phyloP scores from a whole-genome alignment of 2,888 invertebrate species.

The Coecobrya sp. region DNA sequence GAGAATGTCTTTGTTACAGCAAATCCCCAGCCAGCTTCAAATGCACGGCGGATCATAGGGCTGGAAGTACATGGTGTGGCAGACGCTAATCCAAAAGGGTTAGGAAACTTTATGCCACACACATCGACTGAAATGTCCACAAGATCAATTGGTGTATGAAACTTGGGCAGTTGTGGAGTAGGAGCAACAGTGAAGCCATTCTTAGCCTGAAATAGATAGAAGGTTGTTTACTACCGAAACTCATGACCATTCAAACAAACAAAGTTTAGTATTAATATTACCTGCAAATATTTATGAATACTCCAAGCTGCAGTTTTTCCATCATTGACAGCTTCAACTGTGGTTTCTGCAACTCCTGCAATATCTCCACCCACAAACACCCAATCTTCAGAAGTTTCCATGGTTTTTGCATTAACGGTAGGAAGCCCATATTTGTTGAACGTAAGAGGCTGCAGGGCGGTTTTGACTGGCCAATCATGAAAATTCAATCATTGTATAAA shows the following conservation, averaged over 20 bases:
- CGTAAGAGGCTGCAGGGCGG: constrained; percentile 93
- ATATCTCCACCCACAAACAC: constrained; percentile 98
- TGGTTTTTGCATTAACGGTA: constrained; percentile 92
- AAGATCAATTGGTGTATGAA: constrained; percentile 96
- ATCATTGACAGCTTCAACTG: constrained; percentile 99
- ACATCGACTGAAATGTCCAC: constrained; percentile 98
- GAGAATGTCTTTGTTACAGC: constrained; percentile 99
- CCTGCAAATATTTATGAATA: constrained; percentile 97
- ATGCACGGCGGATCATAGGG: constrained; percentile 98
- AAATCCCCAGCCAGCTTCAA: constrained; percentile 99
- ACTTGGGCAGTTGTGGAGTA: constrained; percentile 94
- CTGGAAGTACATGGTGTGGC: constrained; percentile 98
- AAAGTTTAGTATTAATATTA: no score
- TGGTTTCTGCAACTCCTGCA: constrained; percentile 98
- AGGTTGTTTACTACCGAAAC: not conserved
- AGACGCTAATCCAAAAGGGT: constrained; percentile 99
- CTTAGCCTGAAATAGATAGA: constrained; percentile 42
- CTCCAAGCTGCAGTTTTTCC: constrained; percentile 99
- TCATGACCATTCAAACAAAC: no score
- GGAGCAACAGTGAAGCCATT: constrained; percentile 90
- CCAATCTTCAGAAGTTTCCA: constrained; percentile 93
- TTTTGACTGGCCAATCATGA: constrained; percentile 89
- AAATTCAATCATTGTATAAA: not conserved
- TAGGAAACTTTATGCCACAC: constrained; percentile 97
- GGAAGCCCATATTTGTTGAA: constrained; percentile 94